Conservation (phyloP, 1,140 invertebrate genomes). For the Bemisia tabaci region DNA sequence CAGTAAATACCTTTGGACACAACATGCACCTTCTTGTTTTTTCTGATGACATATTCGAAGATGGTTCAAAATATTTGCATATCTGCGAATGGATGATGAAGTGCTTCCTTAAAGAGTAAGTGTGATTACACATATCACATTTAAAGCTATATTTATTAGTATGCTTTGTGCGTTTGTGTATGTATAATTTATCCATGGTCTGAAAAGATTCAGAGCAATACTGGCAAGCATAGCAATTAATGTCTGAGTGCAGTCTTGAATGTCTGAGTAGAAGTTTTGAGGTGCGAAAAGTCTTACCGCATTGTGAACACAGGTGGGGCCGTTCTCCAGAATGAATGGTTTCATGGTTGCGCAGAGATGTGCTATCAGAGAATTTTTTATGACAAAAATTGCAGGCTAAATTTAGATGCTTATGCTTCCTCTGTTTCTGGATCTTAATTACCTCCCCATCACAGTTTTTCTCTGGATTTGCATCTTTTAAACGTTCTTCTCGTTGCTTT, state of each 20-base stretch:
- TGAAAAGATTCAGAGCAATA: neutral
- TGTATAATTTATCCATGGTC: neutral
- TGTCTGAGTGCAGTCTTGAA: neutral
- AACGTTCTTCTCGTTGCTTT: too few species aligned
- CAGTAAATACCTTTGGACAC: neutral
- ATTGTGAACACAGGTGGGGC: neutral
- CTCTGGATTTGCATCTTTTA: too few species aligned
- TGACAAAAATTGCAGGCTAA: neutral
- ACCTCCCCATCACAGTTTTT: too few species aligned
- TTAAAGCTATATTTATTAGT: neutral
- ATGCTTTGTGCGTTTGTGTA: neutral
- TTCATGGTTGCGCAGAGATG: neutral
- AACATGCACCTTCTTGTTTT: too few species aligned
- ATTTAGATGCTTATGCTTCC: too few species aligned
- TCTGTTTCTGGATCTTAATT: too few species aligned
- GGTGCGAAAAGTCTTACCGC: neutral
- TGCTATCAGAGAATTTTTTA: neutral
- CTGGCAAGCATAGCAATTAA: neutral
- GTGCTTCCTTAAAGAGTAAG: neutral
- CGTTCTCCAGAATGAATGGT: neutral
- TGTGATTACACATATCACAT: neutral
- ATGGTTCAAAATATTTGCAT: too few species aligned
- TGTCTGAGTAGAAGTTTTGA: neutral
- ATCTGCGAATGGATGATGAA: neutral
- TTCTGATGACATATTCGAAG: too few species aligned